Evolutionary conservation across 2,888 invertebrate species (phyloP).

Genomic region (Microdon myrmicae): DNA sequence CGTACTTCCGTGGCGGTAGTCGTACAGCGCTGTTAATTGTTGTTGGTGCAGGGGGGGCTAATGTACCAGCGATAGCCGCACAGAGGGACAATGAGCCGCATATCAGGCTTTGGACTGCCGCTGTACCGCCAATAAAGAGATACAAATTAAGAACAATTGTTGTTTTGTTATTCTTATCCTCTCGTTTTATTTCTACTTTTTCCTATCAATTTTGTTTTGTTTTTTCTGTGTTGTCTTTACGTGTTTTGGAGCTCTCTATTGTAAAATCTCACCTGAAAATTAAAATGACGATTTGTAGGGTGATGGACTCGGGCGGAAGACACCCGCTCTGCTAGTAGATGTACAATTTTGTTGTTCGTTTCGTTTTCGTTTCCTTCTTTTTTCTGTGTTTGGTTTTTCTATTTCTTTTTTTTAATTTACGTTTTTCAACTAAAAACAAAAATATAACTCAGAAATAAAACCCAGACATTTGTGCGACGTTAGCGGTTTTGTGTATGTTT

Average conservation of each 20-base stretch:
- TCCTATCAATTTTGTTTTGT: no score
- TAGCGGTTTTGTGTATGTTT: no score
- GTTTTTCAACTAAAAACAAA: slow-evolving; percentile 11
- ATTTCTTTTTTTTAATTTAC: slow-evolving; percentile 1
- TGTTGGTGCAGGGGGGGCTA: slow-evolving; percentile 13
- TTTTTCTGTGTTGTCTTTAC: no score
- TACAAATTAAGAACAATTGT: slow-evolving; percentile 44
- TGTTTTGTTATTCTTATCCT: slow-evolving; percentile 5
- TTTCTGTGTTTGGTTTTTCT: slow-evolving; percentile 2
- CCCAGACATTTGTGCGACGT: not conserved
- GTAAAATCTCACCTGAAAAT: no score
- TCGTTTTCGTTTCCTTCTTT: not conserved
- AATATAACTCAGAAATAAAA: not conserved
- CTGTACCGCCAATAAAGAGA: slow-evolving; percentile 1
- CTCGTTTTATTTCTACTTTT: slow-evolving; percentile 14
- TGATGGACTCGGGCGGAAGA: not conserved
- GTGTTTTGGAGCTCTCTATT: no score
- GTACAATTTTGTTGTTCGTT: not conserved
- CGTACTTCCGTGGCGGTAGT: slow-evolving; percentile 33
- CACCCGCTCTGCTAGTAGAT: not conserved
- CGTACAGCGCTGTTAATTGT: slow-evolving; percentile 30
- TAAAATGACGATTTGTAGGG: not conserved
- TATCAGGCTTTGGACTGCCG: slow-evolving; percentile 13
- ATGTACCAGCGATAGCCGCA: slow-evolving; percentile 1
- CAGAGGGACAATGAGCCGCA: slow-evolving; percentile 23